Evolutionary conservation across 2,797 vertebrate species (phyloP).

Genomic region (Sphenodon punctatus): DNA sequence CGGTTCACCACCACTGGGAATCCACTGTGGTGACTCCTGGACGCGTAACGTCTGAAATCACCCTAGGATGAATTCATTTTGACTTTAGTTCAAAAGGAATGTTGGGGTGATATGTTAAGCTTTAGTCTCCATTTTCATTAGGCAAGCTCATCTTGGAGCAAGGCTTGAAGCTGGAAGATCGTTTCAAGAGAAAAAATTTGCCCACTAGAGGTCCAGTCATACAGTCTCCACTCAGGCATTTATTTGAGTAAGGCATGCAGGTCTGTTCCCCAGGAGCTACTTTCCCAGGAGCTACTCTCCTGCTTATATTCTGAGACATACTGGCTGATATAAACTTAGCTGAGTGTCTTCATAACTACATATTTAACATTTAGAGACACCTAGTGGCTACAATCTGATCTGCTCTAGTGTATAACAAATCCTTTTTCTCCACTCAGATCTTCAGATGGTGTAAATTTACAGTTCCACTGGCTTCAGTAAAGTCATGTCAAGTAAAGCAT

Average conservation of each 20-base stretch:
- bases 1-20: too few relatives aligned
- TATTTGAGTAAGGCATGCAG: accelerated
- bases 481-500: too few relatives aligned
- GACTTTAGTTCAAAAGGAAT: not conserved
- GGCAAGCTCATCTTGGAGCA: not conserved
- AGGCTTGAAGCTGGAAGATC: not conserved
- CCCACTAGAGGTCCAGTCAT: not conserved
- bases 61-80: too few relatives aligned
- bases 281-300: not conserved
- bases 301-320: accelerated
- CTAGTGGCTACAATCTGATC: not conserved
- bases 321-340: not conserved
- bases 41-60: too few relatives aligned
- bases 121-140: not conserved
- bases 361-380: constrained; percentile 22
- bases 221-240: not conserved
- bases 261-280: accelerated
- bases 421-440: accelerated
- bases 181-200: not conserved
- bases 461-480: too few relatives aligned
- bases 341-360: not conserved
- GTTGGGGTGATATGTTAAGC: not conserved
- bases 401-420: not conserved
- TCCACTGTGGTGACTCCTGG: too few relatives aligned
- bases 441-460: too few relatives aligned